Conservation (phyloP, 2,797 vertebrate species). For the Propithecus perrieri region DNA sequence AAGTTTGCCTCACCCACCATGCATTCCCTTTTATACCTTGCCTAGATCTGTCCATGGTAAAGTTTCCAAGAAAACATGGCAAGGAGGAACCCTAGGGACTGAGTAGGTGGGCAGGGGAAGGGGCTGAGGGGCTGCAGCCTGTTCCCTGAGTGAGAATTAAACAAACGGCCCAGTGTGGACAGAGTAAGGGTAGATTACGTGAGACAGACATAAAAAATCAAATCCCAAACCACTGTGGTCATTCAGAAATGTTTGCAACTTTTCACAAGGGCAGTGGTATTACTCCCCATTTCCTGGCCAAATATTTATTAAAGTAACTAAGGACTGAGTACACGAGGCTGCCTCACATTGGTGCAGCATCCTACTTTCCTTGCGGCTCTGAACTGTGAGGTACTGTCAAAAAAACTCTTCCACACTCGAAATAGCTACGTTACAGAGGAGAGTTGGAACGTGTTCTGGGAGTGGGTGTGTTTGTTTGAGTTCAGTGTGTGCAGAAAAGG, state of each 20-base stretch:
- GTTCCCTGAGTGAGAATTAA: slow-evolving; percentile 53
- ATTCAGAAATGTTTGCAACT: slow-evolving; percentile 72
- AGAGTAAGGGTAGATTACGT: slow-evolving; percentile 29
- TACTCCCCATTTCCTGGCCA: slow-evolving; percentile 55
- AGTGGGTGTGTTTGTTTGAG: slow-evolving; percentile 73
- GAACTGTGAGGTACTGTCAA: slow-evolving; percentile 62
- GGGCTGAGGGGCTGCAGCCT: neutral
- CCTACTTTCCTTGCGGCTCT: slow-evolving; percentile 55
- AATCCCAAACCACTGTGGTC: slow-evolving; percentile 63
- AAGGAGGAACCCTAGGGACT: neutral
- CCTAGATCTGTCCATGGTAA: slow-evolving; percentile 43
- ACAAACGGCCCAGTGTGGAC: slow-evolving; percentile 49
- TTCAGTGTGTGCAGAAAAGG: slow-evolving; percentile 71
- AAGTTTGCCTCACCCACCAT: neutral
- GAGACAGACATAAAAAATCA: slow-evolving; percentile 67
- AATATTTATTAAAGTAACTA: slow-evolving; percentile 73
- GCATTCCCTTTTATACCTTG: slow-evolving; percentile 22
- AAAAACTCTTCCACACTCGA: slow-evolving; percentile 57
- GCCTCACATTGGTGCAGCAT: slow-evolving; percentile 23
- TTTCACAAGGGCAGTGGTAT: slow-evolving; percentile 69
- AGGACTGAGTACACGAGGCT: slow-evolving; percentile 46
- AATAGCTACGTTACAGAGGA: slow-evolving; percentile 69
- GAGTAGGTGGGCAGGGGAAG: neutral
- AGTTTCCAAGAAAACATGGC: slow-evolving; percentile 29
- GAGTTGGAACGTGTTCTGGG: slow-evolving; percentile 64